A percentile compares a stretch with the other conserved stretches of the same genome.
phyloP scores from a whole-genome alignment of 2,113 vertebrate species.

The Brachirus orientalis region DNA sequence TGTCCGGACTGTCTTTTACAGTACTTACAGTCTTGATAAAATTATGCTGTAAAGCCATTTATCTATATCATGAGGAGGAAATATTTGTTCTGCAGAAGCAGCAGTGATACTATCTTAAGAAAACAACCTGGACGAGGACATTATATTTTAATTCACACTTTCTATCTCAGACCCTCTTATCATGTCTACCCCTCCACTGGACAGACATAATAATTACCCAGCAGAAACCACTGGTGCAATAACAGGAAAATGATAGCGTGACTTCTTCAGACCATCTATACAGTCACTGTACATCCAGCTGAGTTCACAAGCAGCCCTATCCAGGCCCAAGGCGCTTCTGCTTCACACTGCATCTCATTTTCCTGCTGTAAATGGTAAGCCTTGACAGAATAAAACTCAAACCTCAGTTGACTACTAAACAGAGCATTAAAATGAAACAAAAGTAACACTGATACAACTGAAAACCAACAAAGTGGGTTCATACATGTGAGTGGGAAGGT shows the following conservation, averaged over 20 bases:
- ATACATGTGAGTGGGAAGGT: too few relatives aligned
- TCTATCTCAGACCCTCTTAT: background rate
- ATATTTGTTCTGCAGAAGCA: background rate
- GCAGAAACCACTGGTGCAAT: constrained; percentile 27
- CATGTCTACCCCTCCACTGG: background rate
- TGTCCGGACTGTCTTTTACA: background rate
- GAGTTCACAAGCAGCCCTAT: constrained; percentile 3
- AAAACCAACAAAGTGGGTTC: background rate
- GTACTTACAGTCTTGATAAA: background rate
- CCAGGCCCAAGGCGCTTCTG: constrained; percentile 13
- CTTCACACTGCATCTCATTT: constrained; percentile 6
- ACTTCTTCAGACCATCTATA: constrained; percentile 1
- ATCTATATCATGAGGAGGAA: background rate
- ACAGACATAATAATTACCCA: constrained; percentile 11
- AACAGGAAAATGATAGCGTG: constrained; percentile 10
- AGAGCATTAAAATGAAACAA: constrained; percentile 11
- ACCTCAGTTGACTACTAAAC: background rate
- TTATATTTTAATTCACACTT: background rate
- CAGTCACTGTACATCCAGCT: background rate
- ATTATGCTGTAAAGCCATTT: background rate
- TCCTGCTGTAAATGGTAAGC: constrained; percentile 17
- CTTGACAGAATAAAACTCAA: constrained; percentile 1
- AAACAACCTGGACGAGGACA: background rate
- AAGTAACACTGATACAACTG: background rate
- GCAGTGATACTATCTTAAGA: background rate